Conservation (phyloP, 2,888 invertebrate genomes). For the Hydrotaea diabolus region DNA sequence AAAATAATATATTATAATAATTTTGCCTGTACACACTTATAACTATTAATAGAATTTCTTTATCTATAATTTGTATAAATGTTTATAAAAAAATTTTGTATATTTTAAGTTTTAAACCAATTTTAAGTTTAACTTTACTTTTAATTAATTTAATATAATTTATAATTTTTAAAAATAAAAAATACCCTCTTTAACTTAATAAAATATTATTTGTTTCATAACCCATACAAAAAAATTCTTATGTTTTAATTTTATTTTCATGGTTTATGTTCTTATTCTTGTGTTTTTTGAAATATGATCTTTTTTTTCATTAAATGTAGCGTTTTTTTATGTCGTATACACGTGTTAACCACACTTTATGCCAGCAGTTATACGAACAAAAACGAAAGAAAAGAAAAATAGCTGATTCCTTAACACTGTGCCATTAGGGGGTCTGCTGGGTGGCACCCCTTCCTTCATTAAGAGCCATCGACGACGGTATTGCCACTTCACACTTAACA, state of each 20-base stretch:
- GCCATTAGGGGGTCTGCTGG: too few relatives aligned
- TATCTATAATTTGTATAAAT: conserved; percentile 34
- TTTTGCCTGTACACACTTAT: conserved; percentile 1
- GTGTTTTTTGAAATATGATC: too few relatives aligned
- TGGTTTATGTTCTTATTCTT: too few relatives aligned
- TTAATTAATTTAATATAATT: conserved; percentile 64
- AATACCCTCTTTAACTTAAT: neutral
- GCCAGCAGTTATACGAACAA: too few relatives aligned
- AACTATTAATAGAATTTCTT: neutral
- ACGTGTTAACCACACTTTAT: too few relatives aligned
- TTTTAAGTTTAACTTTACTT: conserved; percentile 63
- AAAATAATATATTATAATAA: conserved; percentile 31
- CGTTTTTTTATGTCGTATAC: too few relatives aligned
- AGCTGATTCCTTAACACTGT: too few relatives aligned
- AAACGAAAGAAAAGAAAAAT: too few relatives aligned
- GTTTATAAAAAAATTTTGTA: conserved; percentile 54
- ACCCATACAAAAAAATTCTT: conserved; percentile 5
- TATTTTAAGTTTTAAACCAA: conserved; percentile 63
- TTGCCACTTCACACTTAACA: neutral
- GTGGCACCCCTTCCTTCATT: neutral
- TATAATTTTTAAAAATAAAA: neutral
- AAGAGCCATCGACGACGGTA: neutral
- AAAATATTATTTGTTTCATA: conserved; percentile 39
- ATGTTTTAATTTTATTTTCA: conserved; percentile 32
- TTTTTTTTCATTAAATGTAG: too few relatives aligned